Conservation (phyloP, 2,797 vertebrate genomes). For the Helarctos malayanus region DNA sequence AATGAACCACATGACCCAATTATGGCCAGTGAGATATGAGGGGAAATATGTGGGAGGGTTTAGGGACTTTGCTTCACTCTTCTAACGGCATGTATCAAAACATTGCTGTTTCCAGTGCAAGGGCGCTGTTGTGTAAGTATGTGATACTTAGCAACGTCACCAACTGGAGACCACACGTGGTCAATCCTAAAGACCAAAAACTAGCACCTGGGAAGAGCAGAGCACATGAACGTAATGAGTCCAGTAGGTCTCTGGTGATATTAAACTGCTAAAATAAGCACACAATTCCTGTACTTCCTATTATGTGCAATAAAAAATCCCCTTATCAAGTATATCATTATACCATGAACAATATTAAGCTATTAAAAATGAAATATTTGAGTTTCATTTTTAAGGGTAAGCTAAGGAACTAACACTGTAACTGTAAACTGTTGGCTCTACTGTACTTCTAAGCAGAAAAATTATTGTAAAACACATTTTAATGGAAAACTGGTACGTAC, state of each 20-base stretch:
- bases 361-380: conserved; percentile 9
- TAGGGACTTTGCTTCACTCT: background rate
- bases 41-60: background rate
- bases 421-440: background rate
- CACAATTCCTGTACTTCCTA: background rate
- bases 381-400: background rate
- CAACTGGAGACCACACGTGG: background rate
- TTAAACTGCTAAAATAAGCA: background rate
- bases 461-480: conserved; percentile 9
- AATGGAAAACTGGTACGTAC: background rate
- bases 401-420: conserved; percentile 24
- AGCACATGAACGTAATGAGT: background rate
- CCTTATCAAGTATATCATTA: background rate
- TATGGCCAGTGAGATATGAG: background rate
- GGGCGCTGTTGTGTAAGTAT: background rate
- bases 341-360: background rate
- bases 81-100: background rate
- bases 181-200: background rate
- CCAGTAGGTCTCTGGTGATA: background rate
- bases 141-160: background rate
- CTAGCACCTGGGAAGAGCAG: background rate
- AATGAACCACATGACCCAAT: background rate
- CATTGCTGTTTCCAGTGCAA: background rate
- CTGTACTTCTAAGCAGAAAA: background rate
- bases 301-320: background rate